phyloP scores from a whole-genome alignment of 2,888 invertebrate species.

The Eudemis profundana region DNA sequence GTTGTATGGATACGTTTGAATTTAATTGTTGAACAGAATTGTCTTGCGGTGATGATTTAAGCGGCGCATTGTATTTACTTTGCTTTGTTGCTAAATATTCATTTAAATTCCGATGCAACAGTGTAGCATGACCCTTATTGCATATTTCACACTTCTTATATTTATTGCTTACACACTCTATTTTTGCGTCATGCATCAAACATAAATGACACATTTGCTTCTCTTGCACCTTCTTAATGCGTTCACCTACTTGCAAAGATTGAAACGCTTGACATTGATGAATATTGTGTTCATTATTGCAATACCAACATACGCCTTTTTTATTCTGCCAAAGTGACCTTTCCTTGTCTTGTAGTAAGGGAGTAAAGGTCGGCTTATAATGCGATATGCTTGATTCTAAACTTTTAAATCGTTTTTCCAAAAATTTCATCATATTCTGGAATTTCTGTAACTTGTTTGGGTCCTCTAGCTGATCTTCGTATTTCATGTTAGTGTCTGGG shows the following conservation, averaged over 20 bases:
- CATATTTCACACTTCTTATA: constrained; percentile 2
- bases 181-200: background rate
- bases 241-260: constrained; percentile 1
- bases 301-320: constrained; percentile 17
- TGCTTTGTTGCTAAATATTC: background rate
- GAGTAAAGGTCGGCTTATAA: constrained; percentile 1
- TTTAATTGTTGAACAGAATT: background rate
- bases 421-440: background rate
- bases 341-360: background rate
- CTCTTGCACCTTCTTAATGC: constrained; percentile 13
- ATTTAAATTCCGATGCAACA: constrained; percentile 12
- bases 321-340: background rate
- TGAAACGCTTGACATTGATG: constrained; percentile 16
- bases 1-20: background rate
- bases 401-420: constrained; percentile 15
- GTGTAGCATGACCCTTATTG: constrained; percentile 6
- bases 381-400: constrained; percentile 9
- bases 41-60: background rate
- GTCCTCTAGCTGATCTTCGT: constrained; percentile 8
- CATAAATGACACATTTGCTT: constrained; percentile 4
- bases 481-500: constrained; percentile 3
- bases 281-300: constrained; percentile 20
- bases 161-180: background rate
- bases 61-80: background rate
- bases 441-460: constrained; percentile 12